phyloP scores from a whole-genome alignment of 2,888 invertebrate species.

The Lordiphosa andalusiaca region DNA sequence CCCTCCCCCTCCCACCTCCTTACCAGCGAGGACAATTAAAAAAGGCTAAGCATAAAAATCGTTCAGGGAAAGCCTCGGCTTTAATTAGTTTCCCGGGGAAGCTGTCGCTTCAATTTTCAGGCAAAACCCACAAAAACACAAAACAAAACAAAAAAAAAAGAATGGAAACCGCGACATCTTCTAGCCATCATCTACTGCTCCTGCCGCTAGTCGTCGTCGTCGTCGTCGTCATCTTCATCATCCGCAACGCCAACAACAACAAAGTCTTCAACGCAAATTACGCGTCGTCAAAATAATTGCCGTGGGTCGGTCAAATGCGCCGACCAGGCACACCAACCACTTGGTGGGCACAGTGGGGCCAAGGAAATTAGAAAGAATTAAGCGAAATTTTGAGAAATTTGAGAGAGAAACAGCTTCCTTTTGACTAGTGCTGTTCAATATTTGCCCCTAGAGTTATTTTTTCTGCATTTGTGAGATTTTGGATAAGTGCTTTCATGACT shows the following conservation, averaged over 20 bases:
- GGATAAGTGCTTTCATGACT: too few species aligned
- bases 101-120: conserved; percentile 64
- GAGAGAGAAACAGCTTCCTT: too few species aligned
- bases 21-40: conserved; percentile 57
- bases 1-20: background rate
- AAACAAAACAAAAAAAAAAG: background rate
- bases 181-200: conserved; percentile 33
- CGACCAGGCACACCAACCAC: conserved; percentile 27
- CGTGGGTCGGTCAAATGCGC: conserved; percentile 60
- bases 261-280: conserved; percentile 62
- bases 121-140: conserved; percentile 16
- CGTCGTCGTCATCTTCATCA: conserved; percentile 59
- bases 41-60: conserved; percentile 73
- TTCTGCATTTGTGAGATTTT: too few species aligned
- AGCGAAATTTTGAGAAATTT: too few species aligned
- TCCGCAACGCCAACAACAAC: conserved; percentile 36
- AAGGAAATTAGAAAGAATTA: background rate
- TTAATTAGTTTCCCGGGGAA: conserved; percentile 66
- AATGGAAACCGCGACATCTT: conserved; percentile 46
- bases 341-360: conserved; percentile 14
- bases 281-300: conserved; percentile 73
- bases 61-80: conserved; percentile 52
- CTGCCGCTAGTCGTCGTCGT: conserved; percentile 36
- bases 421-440: too few species aligned
- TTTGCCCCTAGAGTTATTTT: too few species aligned